Base-by-base conservation (phyloP, 2,888 invertebrate species). In the Seira ritae region DNA sequence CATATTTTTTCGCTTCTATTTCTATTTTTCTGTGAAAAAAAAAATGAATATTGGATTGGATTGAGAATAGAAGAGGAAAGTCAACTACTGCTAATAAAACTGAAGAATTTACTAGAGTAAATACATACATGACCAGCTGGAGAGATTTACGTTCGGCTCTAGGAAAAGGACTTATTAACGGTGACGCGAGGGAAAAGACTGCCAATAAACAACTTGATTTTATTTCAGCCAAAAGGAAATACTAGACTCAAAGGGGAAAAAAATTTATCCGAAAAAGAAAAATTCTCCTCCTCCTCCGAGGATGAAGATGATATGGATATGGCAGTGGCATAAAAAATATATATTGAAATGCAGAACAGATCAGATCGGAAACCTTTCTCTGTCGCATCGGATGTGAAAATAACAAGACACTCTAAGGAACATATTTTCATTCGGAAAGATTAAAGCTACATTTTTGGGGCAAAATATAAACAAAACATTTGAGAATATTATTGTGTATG, bases 61-160 rank as follows among this genome's bases (percentile, higher is more conserved):
- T n/a, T n/a, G n/a, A n/a, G n/a, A n/a, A n/a, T n/a, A n/a, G 31
- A 24, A 24, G 60, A 20, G 15, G 8, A 1, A 17, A 69, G 46
- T 31, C 42, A 31, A 31, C 42, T 24, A 42, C 3, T 19, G 42
- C 42, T 24, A 42, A 20, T 19, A 69, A 69, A 37, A 37, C 22
- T 19, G 69, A 69, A 37, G 42, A 31, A 31, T 68, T 70, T 50
- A 46, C 12, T 2, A 50, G 50, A n/a, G 50, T 50, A 50, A 50
- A 50, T 50, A 50, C 12, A 8, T 31, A 31, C 50, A 60, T 74
- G 66, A 65, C 65, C 66, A 74, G 74, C 74, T 74, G 74, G 12
- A 17, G 12, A 23, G 42, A 74, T 65, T 66, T 74, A 74, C 66
- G 37, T 66, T 66, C 22, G 60, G 60, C 24, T n/a, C 24, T 23